Evolutionary conservation across 2,888 invertebrate genomes (phyloP), one percentile per base, ranked within the genome.

Genomic region (Drosophila siamana): DNA sequence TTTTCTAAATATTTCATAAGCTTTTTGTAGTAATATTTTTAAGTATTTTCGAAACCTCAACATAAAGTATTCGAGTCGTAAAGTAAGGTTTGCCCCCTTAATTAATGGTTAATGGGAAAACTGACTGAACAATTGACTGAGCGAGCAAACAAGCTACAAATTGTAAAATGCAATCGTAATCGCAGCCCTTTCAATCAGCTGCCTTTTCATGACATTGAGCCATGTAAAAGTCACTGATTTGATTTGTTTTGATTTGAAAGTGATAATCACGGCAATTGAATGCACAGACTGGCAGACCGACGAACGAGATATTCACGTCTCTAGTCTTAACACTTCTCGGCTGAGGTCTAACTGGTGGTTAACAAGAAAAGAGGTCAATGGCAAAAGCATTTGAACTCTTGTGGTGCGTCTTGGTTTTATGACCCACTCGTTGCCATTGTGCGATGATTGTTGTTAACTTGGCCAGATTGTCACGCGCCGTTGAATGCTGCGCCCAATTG

Each of bases 361-460:
- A 19, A 9, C 11, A n/a, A n/a, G 13, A 63, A 84, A 85, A 64
- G 88, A 81, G 84, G 84, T 85, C 84, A 85, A 85, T 80, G 88
- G 78, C 84, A 88, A 88, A 86, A 69, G 76, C 87, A 74, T 88
- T 84, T 85, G 88, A 88, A 88, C 84, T 88, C 67, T 80, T 72
- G 69, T 56, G 51, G 71, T 50, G 80, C 62, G 55, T 64, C 63
- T 63, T 41, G 16, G 36, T 48, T 55, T 68, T 70, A 62, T 69
- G 62, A 43, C 46, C 64, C 55, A 50, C 52, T 61, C 48, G 40
- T 26, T 36, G 56, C 48, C 55, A 65, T 56, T 69, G 59, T 66
- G 41, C 13, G 26, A 9, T 24, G 33, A 16, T 47, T 66, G 48
- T 33, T 54, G 48, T 56, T 78, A 60, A 57, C 64, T 63, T 69